Evolutionary conservation across 2,113 vertebrate genomes (phyloP).

Genomic region (Mixornis gularis): DNA sequence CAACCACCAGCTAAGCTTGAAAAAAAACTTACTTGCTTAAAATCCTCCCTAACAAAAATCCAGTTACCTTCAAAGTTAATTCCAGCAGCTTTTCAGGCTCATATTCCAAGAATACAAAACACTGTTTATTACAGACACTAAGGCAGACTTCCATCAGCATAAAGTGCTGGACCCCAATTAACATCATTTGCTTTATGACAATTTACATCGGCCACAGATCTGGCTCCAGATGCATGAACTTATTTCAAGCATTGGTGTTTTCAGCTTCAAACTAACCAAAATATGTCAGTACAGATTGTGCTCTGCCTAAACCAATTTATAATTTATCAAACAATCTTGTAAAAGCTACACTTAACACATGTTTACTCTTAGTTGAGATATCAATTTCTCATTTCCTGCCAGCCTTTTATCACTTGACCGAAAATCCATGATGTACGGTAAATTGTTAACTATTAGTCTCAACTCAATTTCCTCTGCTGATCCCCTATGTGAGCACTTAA

Average conservation of each 20-base stretch:
- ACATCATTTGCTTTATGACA: not conserved
- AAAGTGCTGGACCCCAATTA: not conserved
- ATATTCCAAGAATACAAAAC: not conserved
- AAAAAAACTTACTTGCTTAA: not conserved
- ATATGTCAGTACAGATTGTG: not conserved
- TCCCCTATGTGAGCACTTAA: slow-evolving; percentile 1
- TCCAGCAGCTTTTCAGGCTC: not conserved
- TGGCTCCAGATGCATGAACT: not conserved
- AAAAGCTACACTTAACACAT: slow-evolving; percentile 39
- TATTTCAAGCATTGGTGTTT: not conserved
- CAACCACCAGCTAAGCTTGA: not conserved
- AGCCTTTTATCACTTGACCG: slow-evolving; percentile 54
- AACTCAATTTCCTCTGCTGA: slow-evolving; percentile 55
- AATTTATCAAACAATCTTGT: slow-evolving; percentile 55
- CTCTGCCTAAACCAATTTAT: slow-evolving; percentile 38
- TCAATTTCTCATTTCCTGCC: slow-evolving; percentile 61
- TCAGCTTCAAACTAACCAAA: slow-evolving; percentile 5
- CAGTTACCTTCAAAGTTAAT: not conserved
- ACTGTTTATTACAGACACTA: not conserved
- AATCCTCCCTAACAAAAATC: not conserved
- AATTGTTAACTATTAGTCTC: slow-evolving; percentile 55
- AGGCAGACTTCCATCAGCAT: not conserved
- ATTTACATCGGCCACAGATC: not conserved
- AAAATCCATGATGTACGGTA: slow-evolving; percentile 51
- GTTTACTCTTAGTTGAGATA: slow-evolving; percentile 34